A percentile compares a stretch with the other conserved stretches of the same genome.
Conservation (phyloP, 2,888 invertebrate species). For the Caenorhabditis sp. region DNA sequence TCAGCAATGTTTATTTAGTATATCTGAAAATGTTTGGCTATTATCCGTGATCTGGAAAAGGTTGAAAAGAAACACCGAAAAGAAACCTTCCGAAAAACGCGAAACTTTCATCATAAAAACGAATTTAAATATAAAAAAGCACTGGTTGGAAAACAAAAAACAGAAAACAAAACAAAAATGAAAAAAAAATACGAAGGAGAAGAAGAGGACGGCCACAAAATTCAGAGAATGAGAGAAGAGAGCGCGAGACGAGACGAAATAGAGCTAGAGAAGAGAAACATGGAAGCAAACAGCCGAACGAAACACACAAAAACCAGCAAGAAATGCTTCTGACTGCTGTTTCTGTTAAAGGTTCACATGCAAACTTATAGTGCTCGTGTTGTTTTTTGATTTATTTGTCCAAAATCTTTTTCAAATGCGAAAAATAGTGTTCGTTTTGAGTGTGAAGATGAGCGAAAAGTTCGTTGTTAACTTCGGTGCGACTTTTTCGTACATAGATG, state of each 20-base stretch:
- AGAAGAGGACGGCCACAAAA: neutral
- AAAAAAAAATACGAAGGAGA: neutral
- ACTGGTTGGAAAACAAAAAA: neutral
- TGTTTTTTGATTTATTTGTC: neutral
- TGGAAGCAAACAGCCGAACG: neutral
- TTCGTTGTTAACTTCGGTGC: neutral
- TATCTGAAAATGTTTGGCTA: too few species aligned
- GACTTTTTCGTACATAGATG: neutral
- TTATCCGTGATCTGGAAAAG: too few species aligned
- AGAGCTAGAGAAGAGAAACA: constrained; percentile 9
- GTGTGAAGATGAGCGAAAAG: neutral
- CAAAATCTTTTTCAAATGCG: neutral
- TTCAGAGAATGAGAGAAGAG: constrained; percentile 12
- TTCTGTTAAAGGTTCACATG: neutral
- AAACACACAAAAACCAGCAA: neutral
- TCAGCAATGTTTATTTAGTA: too few species aligned
- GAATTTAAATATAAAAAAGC: neutral
- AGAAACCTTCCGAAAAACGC: too few species aligned
- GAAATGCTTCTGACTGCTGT: neutral
- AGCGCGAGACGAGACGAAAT: constrained; percentile 7
- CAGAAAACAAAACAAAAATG: neutral
- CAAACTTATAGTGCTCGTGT: neutral
- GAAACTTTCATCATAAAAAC: neutral
- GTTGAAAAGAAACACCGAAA: too few species aligned
- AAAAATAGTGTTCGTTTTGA: neutral